Evolutionary conservation across 2,888 invertebrate species (phyloP).

Genomic region (Koerneria pararmatus): DNA sequence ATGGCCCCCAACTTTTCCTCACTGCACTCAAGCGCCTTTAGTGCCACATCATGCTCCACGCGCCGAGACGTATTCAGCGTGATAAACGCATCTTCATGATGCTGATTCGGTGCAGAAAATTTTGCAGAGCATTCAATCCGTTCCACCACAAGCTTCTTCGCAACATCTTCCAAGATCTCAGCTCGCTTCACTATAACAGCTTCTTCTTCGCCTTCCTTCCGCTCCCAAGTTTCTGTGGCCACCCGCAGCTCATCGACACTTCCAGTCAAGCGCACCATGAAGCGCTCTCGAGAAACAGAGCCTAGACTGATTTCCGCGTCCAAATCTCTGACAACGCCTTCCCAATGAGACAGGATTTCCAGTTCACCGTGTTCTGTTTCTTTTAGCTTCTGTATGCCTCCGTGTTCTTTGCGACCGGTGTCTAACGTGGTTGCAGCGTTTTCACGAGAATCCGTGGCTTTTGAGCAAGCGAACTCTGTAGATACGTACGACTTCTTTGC

Average conservation of each 20-base stretch:
- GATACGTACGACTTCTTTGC: conserved; percentile 7
- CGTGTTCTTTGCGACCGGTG: background rate
- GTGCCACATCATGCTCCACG: too few relatives aligned
- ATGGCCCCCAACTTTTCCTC: conserved; percentile 37
- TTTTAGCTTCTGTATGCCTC: conserved; percentile 22
- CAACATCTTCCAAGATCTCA: too few relatives aligned
- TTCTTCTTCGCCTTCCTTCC: conserved; percentile 1
- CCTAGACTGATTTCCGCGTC: conserved; percentile 38
- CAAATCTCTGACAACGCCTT: conserved; percentile 46
- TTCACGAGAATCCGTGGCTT: background rate
- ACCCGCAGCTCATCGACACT: background rate
- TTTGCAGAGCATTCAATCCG: too few relatives aligned
- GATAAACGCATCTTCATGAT: too few relatives aligned
- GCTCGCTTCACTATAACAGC: background rate
- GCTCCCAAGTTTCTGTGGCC: conserved; percentile 15
- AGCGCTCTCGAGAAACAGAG: conserved; percentile 7
- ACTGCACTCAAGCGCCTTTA: conserved; percentile 25
- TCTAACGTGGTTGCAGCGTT: background rate
- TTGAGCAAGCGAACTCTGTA: conserved; percentile 17
- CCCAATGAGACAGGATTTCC: conserved; percentile 46
- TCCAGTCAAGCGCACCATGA: conserved; percentile 6
- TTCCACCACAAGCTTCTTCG: background rate
- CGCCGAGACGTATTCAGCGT: too few relatives aligned
- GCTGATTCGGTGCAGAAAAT: too few relatives aligned
- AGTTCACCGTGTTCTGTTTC: conserved; percentile 40